These are phyloP conservation scores for Aphyosemion australe DNA, from an alignment of 2,113 vertebrate genomes.

Conservation along the genomic window DNA sequence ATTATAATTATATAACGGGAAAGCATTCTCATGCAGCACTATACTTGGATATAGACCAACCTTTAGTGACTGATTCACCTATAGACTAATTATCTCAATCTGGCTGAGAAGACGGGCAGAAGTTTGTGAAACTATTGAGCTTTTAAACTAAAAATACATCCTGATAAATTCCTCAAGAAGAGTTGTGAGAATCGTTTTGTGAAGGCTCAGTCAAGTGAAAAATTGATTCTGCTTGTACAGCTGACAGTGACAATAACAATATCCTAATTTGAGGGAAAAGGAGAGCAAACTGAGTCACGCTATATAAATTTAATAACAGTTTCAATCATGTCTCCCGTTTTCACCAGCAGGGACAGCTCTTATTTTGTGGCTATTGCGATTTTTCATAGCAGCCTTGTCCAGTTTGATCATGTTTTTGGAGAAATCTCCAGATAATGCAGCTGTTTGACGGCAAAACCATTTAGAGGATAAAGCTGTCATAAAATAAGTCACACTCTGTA, in stretches of 20 bases:
- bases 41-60: not conserved
- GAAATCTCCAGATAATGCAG: not conserved
- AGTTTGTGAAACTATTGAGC: constrained; percentile 8
- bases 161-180: not conserved
- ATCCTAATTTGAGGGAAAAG: constrained; percentile 16
- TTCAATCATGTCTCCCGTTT: constrained; percentile 26
- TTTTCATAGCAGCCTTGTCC: not conserved
- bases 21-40: not conserved
- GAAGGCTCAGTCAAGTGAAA: constrained; percentile 53
- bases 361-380: constrained; percentile 2
- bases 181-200: constrained; percentile 40
- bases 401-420: not conserved
- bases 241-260: constrained; percentile 25
- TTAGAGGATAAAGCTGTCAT: not conserved
- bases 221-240: constrained; percentile 41
- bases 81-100: constrained; percentile 24
- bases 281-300: constrained; percentile 30
- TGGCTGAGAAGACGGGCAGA: not conserved
- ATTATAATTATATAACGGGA: too few species aligned
- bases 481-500: not conserved
- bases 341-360: not conserved
- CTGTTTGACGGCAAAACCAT: constrained; percentile 1
- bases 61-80: constrained; percentile 2
- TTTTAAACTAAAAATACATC: constrained; percentile 19
- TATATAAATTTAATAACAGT: constrained; percentile 25